A percentile compares a stretch with the other conserved stretches of the same genome.
Evolutionary conservation across 2,113 vertebrate genomes (phyloP).

Genomic region (Nannospalax galili): DNA sequence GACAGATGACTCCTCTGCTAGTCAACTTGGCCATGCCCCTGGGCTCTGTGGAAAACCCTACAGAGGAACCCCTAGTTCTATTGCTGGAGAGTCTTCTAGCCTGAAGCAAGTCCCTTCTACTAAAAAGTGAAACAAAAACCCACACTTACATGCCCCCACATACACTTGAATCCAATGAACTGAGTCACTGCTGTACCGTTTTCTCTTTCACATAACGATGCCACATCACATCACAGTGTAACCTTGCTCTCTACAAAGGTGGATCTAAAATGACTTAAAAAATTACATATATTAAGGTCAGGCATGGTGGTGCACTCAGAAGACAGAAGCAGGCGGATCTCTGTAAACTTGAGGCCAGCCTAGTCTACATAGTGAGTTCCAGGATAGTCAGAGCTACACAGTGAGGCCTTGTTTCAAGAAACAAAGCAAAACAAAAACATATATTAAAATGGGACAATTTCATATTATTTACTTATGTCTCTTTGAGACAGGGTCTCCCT

Average conservation of each 20-base stretch:
- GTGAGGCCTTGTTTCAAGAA: neutral
- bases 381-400: neutral
- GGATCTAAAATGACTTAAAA: neutral
- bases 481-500: no score
- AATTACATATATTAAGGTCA: neutral
- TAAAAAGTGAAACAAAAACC: neutral
- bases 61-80: neutral
- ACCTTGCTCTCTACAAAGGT: neutral
- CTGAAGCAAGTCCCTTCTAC: neutral
- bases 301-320: neutral
- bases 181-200: no score
- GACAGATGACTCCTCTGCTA: constrained; percentile 42
- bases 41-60: neutral
- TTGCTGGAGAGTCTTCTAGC: neutral
- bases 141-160: neutral
- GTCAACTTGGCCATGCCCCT: neutral
- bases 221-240: neutral
- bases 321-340: neutral
- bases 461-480: neutral
- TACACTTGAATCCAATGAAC: no score
- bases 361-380: neutral
- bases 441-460: neutral
- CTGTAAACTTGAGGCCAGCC: neutral
- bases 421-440: neutral
- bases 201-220: neutral